phyloP scores from a whole-genome alignment of 1,140 invertebrate species.

The Diachasmimorpha longicaudata region DNA sequence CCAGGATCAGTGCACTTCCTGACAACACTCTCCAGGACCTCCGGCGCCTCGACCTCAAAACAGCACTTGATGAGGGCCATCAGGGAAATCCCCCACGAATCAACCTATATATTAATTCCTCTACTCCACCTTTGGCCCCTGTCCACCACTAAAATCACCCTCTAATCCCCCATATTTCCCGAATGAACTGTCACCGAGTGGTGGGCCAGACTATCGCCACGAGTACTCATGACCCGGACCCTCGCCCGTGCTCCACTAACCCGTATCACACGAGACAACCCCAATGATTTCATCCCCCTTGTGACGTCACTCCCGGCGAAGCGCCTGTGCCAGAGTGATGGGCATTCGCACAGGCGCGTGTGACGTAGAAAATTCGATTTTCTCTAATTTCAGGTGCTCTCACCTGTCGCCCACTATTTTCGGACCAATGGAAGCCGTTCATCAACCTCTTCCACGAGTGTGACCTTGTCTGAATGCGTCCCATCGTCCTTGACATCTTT shows the following conservation, averaged over 20 bases:
- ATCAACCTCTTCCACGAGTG: not conserved
- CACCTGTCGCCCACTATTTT: not conserved
- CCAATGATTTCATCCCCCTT: conserved; percentile 27
- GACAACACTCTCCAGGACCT: conserved; percentile 75
- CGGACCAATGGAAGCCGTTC: not conserved
- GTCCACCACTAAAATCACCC: not conserved
- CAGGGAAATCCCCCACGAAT: not conserved
- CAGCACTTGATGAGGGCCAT: conserved; percentile 79
- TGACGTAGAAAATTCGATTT: not conserved
- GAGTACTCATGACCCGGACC: not conserved
- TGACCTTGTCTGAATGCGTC: not conserved
- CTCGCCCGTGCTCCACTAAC: conserved; percentile 47
- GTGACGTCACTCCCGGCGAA: conserved; percentile 39
- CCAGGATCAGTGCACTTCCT: conserved; percentile 81
- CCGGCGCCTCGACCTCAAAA: conserved; percentile 76
- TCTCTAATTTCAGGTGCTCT: not conserved
- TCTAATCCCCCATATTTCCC: not conserved
- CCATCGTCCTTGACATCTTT: not conserved
- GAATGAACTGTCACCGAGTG: not conserved
- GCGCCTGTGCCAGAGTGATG: conserved; percentile 42
- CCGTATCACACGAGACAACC: conserved; percentile 35
- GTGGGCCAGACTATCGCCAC: not conserved
- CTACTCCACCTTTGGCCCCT: not conserved
- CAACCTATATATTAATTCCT: not conserved
- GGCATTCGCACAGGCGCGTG: not conserved